Base-by-base conservation (phyloP, 2,888 invertebrate genomes). In the Mongoloraphidia duomilia region DNA sequence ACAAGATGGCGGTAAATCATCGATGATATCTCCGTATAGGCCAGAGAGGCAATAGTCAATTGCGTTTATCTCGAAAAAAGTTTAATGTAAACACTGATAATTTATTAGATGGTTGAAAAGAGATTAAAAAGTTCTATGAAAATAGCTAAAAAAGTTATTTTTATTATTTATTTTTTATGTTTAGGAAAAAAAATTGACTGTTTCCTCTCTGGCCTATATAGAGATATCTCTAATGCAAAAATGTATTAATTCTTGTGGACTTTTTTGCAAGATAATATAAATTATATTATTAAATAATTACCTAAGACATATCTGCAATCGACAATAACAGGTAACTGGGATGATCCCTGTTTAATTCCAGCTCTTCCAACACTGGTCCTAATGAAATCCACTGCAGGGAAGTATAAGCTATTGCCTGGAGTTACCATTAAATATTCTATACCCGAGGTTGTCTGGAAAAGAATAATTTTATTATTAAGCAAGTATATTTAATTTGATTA, bases 371-470 rank as follows among this genome's bases (percentile, higher is more conserved):
- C 81, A 51, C 80, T 83, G 39, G 81, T 79, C 52, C 86, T 75
- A 46, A 89, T 82, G 66, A 87, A 88, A 61, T 89, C 88, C 13
- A 87, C 80, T 1, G 87, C 85, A 0, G 88, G 88, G 63, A 89
- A 89, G 63, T 87, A 88, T 8, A 74, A 64, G 57, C 86, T 88
- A 57, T 87, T 85, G 47, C 83, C 84, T 1, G 87, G 87, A 1
- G 83, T 84, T 51, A 90, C 80, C 53, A 84, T 63, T 10, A 89
- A 71, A 64, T 87, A 89, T 54, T 80, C 82, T 38, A 78, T 70
- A 3, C 84, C 84, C 10, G 76, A 74, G 8, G 67, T 61, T 13
- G 80, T 82, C 84, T 87, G 68, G 38, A 73, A 63, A 59, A 51
- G 50, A 49, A 51, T 46, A 50, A 51, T 45, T 49, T 46, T 17